phyloP scores from a whole-genome alignment of 2,888 invertebrate genomes.

The Candidula unifasciata region DNA sequence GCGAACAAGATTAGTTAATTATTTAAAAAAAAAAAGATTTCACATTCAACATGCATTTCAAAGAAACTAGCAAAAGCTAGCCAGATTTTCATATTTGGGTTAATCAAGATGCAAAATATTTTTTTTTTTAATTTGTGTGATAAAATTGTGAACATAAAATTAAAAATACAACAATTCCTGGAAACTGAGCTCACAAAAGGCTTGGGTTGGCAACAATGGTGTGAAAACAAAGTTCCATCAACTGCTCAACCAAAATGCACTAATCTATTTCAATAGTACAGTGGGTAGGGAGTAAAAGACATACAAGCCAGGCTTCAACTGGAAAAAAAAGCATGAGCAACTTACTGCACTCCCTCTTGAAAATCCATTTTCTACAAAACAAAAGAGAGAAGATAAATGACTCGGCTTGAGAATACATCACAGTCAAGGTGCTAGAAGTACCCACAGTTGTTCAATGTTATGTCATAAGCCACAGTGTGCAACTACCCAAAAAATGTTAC shows the following conservation, averaged over 20 bases:
- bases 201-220: background rate
- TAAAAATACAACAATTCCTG: too few relatives aligned
- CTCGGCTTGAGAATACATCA: background rate
- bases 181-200: background rate
- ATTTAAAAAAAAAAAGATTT: too few relatives aligned
- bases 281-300: constrained; percentile 1
- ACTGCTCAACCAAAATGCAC: constrained; percentile 27
- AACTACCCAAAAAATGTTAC: too few relatives aligned
- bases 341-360: constrained; percentile 70
- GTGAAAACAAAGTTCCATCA: constrained; percentile 20
- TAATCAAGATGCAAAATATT: too few relatives aligned
- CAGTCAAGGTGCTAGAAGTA: background rate
- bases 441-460: too few relatives aligned
- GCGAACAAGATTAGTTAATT: too few relatives aligned
- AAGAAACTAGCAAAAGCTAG: too few relatives aligned
- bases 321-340: constrained; percentile 54
- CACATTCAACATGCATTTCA: too few relatives aligned
- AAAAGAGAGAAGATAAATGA: constrained; percentile 27
- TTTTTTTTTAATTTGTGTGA: too few relatives aligned
- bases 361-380: constrained; percentile 52
- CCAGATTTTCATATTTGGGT: too few relatives aligned
- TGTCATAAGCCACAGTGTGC: too few relatives aligned
- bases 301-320: constrained; percentile 30
- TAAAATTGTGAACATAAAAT: too few relatives aligned
- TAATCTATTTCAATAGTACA: constrained; percentile 33